Evolutionary conservation across 2,888 invertebrate genomes (phyloP).

Genomic region (Apomyelois bistriatella): DNA sequence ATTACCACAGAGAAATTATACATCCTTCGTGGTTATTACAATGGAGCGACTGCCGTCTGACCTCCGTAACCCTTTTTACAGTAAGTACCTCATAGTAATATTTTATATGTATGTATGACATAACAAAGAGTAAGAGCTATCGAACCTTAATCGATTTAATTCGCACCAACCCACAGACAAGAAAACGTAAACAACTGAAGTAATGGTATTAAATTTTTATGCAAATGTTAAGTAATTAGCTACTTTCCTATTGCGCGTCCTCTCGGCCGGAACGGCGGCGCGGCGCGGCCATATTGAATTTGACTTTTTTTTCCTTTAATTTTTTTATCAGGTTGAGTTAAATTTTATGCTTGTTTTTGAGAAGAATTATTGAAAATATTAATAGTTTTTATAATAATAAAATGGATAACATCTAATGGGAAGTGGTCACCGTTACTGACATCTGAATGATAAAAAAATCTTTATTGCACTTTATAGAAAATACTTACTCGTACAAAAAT

Average conservation of each 20-base stretch:
- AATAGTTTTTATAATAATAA: too few species aligned
- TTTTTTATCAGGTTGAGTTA: background rate
- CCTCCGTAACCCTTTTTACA: too few species aligned
- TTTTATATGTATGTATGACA: background rate
- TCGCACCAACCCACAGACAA: background rate
- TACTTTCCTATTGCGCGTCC: slow-evolving; percentile 20
- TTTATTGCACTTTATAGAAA: too few species aligned
- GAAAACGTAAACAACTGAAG: background rate
- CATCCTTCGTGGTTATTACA: too few species aligned
- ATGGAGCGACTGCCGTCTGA: too few species aligned
- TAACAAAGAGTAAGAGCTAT: background rate
- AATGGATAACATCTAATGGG: too few species aligned
- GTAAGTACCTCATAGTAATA: background rate
- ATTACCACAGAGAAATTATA: too few species aligned
- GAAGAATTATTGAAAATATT: too few species aligned
- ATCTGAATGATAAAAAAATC: too few species aligned
- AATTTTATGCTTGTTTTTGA: too few species aligned
- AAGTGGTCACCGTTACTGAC: too few species aligned
- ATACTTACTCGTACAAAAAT: too few species aligned
- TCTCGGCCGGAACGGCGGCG: slow-evolving; percentile 19
- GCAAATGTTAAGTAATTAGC: slow-evolving; percentile 19
- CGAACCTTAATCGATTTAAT: background rate
- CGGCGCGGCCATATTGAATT: background rate
- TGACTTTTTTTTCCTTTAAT: background rate
- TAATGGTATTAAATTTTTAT: slow-evolving; percentile 14